Percentiles rank a stretch among this genome's conserved stretches.
phyloP scores from a whole-genome alignment of 2,113 vertebrate genomes.

The Galeopterus variegatus region DNA sequence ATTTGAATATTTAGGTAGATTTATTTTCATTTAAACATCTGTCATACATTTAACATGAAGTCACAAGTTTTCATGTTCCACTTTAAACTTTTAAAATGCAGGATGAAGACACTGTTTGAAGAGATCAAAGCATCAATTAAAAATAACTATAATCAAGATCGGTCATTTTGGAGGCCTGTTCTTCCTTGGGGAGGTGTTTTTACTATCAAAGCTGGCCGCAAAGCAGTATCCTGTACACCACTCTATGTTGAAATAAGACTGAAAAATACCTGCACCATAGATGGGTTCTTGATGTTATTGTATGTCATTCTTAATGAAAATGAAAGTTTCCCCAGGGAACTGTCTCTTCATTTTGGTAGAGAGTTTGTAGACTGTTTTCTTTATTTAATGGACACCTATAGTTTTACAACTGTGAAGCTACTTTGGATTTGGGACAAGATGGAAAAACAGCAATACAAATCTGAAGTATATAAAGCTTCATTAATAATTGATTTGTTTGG shows the following conservation, averaged over 20 bases:
- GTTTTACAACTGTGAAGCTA: slow-evolving; percentile 95
- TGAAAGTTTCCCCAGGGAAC: slow-evolving; percentile 91
- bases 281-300: slow-evolving; percentile 95
- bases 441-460: slow-evolving; percentile 94
- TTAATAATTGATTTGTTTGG: slow-evolving; percentile 95
- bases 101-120: slow-evolving; percentile 95
- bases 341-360: slow-evolving; percentile 92
- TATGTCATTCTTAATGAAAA: slow-evolving; percentile 95
- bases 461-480: slow-evolving; percentile 91
- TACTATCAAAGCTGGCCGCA: slow-evolving; percentile 93
- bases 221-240: slow-evolving; percentile 94
- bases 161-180: slow-evolving; percentile 95
- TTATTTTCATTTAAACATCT: slow-evolving; percentile 49
- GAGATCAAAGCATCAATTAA: slow-evolving; percentile 95
- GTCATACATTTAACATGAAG: slow-evolving; percentile 28
- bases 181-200: slow-evolving; percentile 96
- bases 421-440: slow-evolving; percentile 96
- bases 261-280: slow-evolving; percentile 96
- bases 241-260: slow-evolving; percentile 94
- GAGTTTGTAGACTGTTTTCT: slow-evolving; percentile 94
- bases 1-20: slow-evolving; percentile 38
- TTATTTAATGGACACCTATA: slow-evolving; percentile 94
- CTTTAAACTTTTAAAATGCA: slow-evolving; percentile 79
- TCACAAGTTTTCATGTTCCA: slow-evolving; percentile 12
- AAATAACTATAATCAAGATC: slow-evolving; percentile 93